phyloP scores from a whole-genome alignment of 2,888 invertebrate genomes.

The Tipula unca region DNA sequence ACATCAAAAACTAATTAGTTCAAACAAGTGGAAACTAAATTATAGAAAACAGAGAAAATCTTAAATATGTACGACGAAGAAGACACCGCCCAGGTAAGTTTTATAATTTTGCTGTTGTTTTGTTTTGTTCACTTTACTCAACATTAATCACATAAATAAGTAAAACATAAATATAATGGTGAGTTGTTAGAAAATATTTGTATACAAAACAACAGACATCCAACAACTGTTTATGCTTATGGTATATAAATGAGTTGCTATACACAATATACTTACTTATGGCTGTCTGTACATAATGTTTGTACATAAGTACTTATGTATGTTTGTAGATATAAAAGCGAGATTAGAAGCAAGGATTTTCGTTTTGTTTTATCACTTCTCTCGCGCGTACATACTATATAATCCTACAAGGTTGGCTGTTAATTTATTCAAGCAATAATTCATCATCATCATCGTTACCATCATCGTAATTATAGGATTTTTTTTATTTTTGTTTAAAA shows the following conservation, averaged over 20 bases:
- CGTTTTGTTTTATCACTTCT: neutral
- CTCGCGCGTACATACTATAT: neutral
- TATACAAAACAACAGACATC: neutral
- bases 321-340: neutral
- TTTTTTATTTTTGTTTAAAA: neutral
- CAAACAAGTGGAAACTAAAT: neutral
- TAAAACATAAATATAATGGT: neutral
- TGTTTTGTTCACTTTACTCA: neutral
- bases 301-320: too few relatives aligned
- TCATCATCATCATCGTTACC: neutral
- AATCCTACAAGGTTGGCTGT: neutral
- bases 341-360: neutral
- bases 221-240: too few relatives aligned
- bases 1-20: conserved; percentile 14
- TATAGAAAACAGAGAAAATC: neutral
- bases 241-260: neutral
- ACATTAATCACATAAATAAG: neutral
- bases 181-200: neutral
- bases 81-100: neutral
- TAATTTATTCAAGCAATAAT: neutral
- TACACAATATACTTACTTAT: neutral
- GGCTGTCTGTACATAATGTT: too few relatives aligned
- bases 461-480: neutral
- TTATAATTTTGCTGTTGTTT: neutral
- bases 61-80: neutral